These are phyloP conservation scores for Byasa hedistus DNA, from an alignment of 2,888 invertebrate species.

Conservation along the genomic window DNA sequence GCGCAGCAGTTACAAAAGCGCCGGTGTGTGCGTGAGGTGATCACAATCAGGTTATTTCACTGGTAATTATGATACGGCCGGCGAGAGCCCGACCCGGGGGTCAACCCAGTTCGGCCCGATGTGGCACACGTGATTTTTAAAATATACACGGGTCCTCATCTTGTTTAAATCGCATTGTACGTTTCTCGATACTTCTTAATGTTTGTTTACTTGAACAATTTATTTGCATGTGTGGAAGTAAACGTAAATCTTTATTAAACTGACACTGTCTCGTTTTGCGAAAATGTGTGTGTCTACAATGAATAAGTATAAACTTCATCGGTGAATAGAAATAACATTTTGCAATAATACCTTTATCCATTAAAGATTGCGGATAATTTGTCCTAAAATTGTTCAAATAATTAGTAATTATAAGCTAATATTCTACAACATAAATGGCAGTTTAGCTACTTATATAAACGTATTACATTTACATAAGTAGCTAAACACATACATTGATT, in stretches of 20 bases:
- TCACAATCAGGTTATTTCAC: slow-evolving; percentile 80
- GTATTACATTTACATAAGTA: neutral
- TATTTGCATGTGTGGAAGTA: slow-evolving; percentile 12
- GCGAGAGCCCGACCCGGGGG: slow-evolving; percentile 70
- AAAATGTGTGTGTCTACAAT: no score
- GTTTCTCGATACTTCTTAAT: slow-evolving; percentile 49
- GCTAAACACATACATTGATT: neutral
- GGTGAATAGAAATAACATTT: no score
- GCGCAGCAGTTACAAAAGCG: slow-evolving; percentile 52
- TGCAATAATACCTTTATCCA: no score
- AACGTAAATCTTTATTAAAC: neutral
- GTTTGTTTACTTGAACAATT: slow-evolving; percentile 21
- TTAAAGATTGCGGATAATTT: no score
- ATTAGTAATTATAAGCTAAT: no score
- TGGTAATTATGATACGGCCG: slow-evolving; percentile 77
- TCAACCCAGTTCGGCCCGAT: slow-evolving; percentile 54
- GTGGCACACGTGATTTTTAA: slow-evolving; percentile 63
- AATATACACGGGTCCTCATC: slow-evolving; percentile 52
- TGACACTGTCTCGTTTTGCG: no score
- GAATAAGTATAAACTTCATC: no score
- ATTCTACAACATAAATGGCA: no score
- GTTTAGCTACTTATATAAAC: no score
- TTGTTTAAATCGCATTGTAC: slow-evolving; percentile 63
- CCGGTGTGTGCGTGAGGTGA: slow-evolving; percentile 70
- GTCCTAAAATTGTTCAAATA: no score